Percentiles rank a stretch among this genome's conserved stretches.
Evolutionary conservation across 2,888 invertebrate species (phyloP).

Genomic region (Cheilosia impressa): DNA sequence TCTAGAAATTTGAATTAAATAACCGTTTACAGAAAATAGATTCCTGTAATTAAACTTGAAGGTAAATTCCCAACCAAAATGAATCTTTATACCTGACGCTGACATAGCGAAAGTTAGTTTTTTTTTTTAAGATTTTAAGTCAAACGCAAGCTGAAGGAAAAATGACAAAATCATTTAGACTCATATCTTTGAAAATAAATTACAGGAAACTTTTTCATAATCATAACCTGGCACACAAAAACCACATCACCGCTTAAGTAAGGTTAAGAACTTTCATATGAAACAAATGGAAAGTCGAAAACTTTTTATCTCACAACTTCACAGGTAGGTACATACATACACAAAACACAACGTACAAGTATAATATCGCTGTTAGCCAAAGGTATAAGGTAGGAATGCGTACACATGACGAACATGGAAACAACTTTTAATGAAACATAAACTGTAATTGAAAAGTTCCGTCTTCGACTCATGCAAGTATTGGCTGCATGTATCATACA

Average conservation of each 20-base stretch:
- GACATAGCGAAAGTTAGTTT: too few relatives aligned
- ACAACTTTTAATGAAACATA: slow-evolving; percentile 54
- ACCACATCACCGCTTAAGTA: neutral
- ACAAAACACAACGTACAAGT: neutral
- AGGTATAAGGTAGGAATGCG: neutral
- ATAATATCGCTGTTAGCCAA: neutral
- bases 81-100: too few relatives aligned
- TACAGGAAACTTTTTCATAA: neutral
- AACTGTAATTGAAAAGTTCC: slow-evolving; percentile 55
- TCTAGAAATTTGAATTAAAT: too few relatives aligned
- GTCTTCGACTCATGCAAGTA: neutral
- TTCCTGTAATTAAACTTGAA: too few relatives aligned
- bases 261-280: neutral
- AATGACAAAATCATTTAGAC: neutral
- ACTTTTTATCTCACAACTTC: neutral
- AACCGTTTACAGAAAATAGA: too few relatives aligned
- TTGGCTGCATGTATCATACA: neutral
- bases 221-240: neutral
- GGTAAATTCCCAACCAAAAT: too few relatives aligned
- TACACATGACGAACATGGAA: slow-evolving; percentile 13
- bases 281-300: slow-evolving; percentile 3
- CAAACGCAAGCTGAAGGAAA: neutral
- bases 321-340: neutral
- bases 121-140: neutral
- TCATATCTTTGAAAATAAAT: neutral